These are phyloP conservation scores for Acromyrmex echinatior DNA, from an alignment of 1,140 invertebrate species.

Conservation along the genomic window DNA sequence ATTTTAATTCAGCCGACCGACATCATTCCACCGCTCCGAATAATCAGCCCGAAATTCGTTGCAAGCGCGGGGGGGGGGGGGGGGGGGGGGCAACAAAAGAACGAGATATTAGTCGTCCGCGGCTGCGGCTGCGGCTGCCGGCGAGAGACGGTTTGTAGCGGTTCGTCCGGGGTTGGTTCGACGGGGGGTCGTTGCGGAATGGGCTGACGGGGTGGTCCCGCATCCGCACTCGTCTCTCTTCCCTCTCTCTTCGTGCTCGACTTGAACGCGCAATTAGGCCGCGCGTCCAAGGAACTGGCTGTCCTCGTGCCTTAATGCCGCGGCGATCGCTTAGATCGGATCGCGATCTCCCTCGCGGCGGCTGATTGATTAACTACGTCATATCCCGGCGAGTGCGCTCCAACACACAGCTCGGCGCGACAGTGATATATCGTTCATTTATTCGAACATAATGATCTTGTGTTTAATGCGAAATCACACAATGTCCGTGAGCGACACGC, in stretches of 20 bases:
- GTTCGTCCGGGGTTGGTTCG: constrained; percentile 18
- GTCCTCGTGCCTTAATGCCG: constrained; percentile 61
- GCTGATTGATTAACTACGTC: constrained; percentile 69
- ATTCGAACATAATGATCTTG: constrained; percentile 61
- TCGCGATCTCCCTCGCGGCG: constrained; percentile 59
- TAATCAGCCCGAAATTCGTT: constrained; percentile 85
- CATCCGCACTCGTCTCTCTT: constrained; percentile 56
- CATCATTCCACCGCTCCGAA: constrained; percentile 82
- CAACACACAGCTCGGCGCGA: constrained; percentile 19
- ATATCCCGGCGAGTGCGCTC: constrained; percentile 43
- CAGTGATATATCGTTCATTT: constrained; percentile 62
- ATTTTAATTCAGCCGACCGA: constrained; percentile 84
- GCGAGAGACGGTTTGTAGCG: background rate
- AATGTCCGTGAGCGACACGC: constrained; percentile 55
- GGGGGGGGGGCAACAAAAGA: constrained; percentile 80
- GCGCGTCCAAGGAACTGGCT: constrained; percentile 61
- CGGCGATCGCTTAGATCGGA: constrained; percentile 53
- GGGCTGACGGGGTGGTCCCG: constrained; percentile 55
- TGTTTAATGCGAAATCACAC: constrained; percentile 58
- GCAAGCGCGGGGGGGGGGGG: constrained; percentile 64
- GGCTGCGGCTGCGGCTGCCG: too few species aligned
- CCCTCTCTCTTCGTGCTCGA: constrained; percentile 27
- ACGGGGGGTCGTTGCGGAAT: background rate
- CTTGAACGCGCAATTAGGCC: constrained; percentile 66
- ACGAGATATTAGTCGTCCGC: constrained; percentile 82